Evolutionary conservation across 1,140 invertebrate species (phyloP), one percentile per base, ranked within the genome.

Genomic region (Heterodera schachtii): DNA sequence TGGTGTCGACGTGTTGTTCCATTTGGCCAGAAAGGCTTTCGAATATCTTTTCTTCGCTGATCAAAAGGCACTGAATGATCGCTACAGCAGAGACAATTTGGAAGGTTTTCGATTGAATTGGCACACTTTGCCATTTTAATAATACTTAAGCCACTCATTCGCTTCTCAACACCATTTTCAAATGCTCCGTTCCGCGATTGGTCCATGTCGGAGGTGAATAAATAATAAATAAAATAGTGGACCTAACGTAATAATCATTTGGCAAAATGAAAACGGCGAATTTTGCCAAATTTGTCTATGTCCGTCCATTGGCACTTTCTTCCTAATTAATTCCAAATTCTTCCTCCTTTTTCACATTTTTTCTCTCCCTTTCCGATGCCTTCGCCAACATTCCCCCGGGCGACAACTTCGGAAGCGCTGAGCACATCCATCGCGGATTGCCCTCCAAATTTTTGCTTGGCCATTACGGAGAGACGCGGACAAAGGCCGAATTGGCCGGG

Each of bases 321-420:
- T 31, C 31, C 31, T 31, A 31, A 31, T 31, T 31, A 31, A 31
- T 31, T 31, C 31, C 31, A 31, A 31, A 9, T 21, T 41, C 9
- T 71, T 71, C 69, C 44, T 71, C 13, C 1, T 19, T 71, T 71
- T 41, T 41, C 44, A 13, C 16, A 49, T 69, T 57, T 76, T 52
- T 8, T 3, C 41, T 19, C 13, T 11, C 47, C 46, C 64, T 41
- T 66, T 80, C 31, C 49, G 70, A 85, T 78, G 84, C 79, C 13
- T 84, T 66, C 46, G 85, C 84, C 19, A 87, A 87, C 43, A 31
- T 85, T 31, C 84, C 84, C n/a, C 47, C 83, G 60, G 49, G 74
- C 8, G 84, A 85, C 71, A 85, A 85, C 73, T 85, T 85, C 57
- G 84, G 84, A 8, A 87, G 21, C 6, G 81, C 82, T 5, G 84